A percentile compares a stretch with the other conserved stretches of the same genome.
phyloP scores from a whole-genome alignment of 2,888 invertebrate species.

The Dolichopus griseipennis region DNA sequence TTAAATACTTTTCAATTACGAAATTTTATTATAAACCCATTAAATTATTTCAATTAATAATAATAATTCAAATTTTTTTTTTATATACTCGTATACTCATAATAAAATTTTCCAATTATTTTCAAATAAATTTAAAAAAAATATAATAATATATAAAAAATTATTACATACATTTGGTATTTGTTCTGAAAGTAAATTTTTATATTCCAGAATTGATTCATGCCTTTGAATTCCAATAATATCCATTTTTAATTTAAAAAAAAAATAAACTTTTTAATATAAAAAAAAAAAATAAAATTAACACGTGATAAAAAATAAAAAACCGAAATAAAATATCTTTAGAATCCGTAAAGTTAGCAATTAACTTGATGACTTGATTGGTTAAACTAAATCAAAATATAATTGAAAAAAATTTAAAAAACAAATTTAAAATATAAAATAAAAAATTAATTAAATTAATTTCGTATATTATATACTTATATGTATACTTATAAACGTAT shows the following conservation, averaged over 20 bases:
- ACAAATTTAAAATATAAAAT: too few relatives aligned
- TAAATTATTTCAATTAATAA: too few relatives aligned
- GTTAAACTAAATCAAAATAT: neutral
- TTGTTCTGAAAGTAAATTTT: slow-evolving; percentile 32
- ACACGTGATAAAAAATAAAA: too few relatives aligned
- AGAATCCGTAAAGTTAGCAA: neutral
- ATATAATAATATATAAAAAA: too few relatives aligned
- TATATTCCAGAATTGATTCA: slow-evolving; percentile 34
- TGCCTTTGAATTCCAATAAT: slow-evolving; percentile 35
- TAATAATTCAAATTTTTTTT: too few relatives aligned
- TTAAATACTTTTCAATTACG: too few relatives aligned
- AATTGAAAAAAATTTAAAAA: neutral
- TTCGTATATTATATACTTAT: too few relatives aligned
- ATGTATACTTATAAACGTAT: too few relatives aligned
- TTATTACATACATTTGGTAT: slow-evolving; percentile 34
- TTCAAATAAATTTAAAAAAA: neutral
- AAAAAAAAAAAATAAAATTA: too few relatives aligned
- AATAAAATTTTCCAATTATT: too few relatives aligned
- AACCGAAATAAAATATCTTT: neutral
- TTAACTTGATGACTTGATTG: neutral
- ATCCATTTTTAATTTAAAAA: slow-evolving; percentile 29
- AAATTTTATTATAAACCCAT: too few relatives aligned
- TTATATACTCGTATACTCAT: too few relatives aligned
- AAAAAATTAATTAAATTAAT: neutral
- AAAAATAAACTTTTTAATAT: neutral